A percentile compares a stretch with the other conserved stretches of the same genome.
Conservation (phyloP, 2,888 invertebrate genomes). For the Andrena trimmerana region DNA sequence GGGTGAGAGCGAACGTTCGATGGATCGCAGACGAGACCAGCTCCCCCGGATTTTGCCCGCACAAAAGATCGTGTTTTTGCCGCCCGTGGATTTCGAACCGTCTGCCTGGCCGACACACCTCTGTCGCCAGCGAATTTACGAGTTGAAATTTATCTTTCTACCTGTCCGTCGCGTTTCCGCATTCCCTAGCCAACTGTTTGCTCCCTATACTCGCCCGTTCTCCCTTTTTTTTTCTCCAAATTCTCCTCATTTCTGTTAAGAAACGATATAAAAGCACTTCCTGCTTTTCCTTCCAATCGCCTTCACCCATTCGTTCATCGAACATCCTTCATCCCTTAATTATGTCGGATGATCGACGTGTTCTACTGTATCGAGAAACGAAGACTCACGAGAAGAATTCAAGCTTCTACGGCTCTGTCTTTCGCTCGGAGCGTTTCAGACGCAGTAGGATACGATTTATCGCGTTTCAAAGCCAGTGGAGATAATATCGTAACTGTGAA, state of each 20-base stretch:
- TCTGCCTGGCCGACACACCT: slow-evolving; percentile 54
- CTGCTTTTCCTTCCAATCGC: not conserved
- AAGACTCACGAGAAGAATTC: too few species aligned
- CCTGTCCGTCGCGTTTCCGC: slow-evolving; percentile 29
- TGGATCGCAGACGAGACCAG: slow-evolving; percentile 32
- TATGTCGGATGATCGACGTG: not conserved
- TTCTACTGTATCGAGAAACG: not conserved
- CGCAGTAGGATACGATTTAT: too few species aligned
- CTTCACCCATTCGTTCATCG: not conserved
- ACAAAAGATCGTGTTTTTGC: slow-evolving; percentile 59
- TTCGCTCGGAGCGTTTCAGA: too few species aligned
- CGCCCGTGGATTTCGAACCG: slow-evolving; percentile 48
- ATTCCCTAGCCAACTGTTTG: slow-evolving; percentile 1
- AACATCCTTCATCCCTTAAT: not conserved
- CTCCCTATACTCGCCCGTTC: not conserved
- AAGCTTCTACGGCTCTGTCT: too few species aligned
- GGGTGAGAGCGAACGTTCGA: not conserved
- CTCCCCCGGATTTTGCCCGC: slow-evolving; percentile 38
- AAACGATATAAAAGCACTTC: slow-evolving; percentile 24
- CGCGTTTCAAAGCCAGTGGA: too few species aligned
- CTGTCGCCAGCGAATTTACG: slow-evolving; percentile 54
- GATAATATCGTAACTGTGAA: too few species aligned
- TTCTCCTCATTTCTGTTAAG: slow-evolving; percentile 19
- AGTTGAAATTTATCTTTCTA: slow-evolving; percentile 57
- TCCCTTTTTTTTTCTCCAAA: not conserved